Evolutionary conservation across 2,888 invertebrate genomes (phyloP).

Genomic region (Latrodectus hesperus): DNA sequence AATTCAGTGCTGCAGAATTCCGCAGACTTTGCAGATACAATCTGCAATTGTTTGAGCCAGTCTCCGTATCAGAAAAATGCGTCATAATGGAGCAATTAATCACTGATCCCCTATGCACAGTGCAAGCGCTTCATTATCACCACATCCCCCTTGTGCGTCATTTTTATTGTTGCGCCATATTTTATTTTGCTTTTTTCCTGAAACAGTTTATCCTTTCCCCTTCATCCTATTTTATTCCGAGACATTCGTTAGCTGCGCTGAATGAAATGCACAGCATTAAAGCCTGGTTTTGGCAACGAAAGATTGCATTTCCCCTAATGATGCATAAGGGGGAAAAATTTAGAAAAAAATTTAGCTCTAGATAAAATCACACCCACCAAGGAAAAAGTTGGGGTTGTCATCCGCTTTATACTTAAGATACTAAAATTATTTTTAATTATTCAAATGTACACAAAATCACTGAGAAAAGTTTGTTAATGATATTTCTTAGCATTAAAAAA

Average conservation of each 20-base stretch:
- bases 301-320: not conserved
- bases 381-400: too few relatives aligned
- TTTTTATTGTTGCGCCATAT: conserved; percentile 31
- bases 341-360: not conserved
- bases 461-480: too few relatives aligned
- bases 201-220: conserved; percentile 1
- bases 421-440: too few relatives aligned
- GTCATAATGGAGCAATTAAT: conserved; percentile 42
- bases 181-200: conserved; percentile 9
- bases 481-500: too few relatives aligned
- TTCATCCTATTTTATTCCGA: not conserved
- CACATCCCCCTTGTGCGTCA: conserved; percentile 25
- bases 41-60: conserved; percentile 36
- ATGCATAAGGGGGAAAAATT: not conserved
- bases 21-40: conserved; percentile 10
- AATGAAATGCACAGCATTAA: too few relatives aligned
- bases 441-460: too few relatives aligned
- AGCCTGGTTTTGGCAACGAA: not conserved
- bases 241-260: too few relatives aligned
- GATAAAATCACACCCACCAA: not conserved
- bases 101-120: conserved; percentile 23
- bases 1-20: not conserved
- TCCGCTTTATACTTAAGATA: too few relatives aligned
- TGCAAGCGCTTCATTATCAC: conserved; percentile 22
- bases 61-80: conserved; percentile 2